phyloP scores from a whole-genome alignment of 2,888 invertebrate genomes.

The Rhagonycha fulva region DNA sequence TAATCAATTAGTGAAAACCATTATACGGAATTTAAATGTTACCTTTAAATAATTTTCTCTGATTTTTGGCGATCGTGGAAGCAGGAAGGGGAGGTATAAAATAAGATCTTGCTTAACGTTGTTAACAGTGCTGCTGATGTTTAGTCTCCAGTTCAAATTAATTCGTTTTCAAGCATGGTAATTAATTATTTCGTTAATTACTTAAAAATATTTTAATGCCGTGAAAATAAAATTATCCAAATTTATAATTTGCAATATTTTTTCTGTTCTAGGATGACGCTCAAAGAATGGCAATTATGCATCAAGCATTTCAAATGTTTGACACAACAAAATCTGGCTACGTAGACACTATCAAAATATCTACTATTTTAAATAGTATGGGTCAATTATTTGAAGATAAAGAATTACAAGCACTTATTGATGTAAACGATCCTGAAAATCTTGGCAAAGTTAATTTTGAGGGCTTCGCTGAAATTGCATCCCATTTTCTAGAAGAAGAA shows the following conservation, averaged over 20 bases:
- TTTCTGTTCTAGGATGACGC: slow-evolving; percentile 58
- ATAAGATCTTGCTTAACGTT: slow-evolving; percentile 22
- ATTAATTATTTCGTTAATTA: neutral
- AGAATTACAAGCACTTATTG: slow-evolving; percentile 86
- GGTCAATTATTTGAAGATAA: slow-evolving; percentile 92
- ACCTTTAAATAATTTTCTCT: neutral
- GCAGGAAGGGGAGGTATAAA: slow-evolving; percentile 26
- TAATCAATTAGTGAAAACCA: neutral
- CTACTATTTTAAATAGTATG: slow-evolving; percentile 92
- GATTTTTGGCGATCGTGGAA: neutral
- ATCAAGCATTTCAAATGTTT: slow-evolving; percentile 96
- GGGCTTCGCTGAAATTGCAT: slow-evolving; percentile 89
- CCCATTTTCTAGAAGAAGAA: slow-evolving; percentile 93
- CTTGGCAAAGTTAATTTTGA: slow-evolving; percentile 93
- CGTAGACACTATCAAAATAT: slow-evolving; percentile 89
- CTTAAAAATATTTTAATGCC: too few relatives aligned
- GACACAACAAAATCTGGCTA: slow-evolving; percentile 91
- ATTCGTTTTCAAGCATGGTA: neutral
- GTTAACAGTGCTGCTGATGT: slow-evolving; percentile 13
- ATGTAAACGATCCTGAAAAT: slow-evolving; percentile 89
- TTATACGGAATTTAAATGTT: neutral
- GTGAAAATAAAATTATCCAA: neutral
- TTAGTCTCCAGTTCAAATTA: neutral
- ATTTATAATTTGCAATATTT: neutral
- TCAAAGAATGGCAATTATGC: slow-evolving; percentile 86